These are phyloP conservation scores for Battus philenor DNA, from an alignment of 1,140 invertebrate genomes.

Conservation along the genomic window DNA sequence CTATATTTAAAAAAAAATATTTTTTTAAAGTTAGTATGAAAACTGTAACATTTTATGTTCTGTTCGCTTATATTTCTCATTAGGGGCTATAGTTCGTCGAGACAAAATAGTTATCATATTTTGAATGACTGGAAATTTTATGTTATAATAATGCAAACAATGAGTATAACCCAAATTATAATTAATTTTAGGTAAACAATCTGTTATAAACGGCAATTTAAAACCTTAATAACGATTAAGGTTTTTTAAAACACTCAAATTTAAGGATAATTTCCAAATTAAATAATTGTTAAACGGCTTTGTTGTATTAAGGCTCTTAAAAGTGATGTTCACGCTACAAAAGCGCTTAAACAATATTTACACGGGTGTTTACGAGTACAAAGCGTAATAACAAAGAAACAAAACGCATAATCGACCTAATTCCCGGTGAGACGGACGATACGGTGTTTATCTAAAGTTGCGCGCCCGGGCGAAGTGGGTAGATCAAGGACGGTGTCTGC, in stretches of 20 bases:
- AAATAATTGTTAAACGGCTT: background rate
- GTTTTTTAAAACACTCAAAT: too few species aligned
- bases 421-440: constrained; percentile 59
- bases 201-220: background rate
- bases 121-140: too few species aligned
- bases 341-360: constrained; percentile 5
- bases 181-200: too few species aligned
- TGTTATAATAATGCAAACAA: too few species aligned
- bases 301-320: background rate
- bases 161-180: too few species aligned
- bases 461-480: constrained; percentile 52
- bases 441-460: constrained; percentile 69
- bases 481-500: constrained; percentile 75
- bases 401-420: constrained; percentile 66
- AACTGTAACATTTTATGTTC: too few species aligned
- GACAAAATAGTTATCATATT: too few species aligned
- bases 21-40: too few species aligned
- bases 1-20: too few species aligned
- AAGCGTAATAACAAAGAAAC: constrained; percentile 12
- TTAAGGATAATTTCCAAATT: background rate
- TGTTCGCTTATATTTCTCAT: too few species aligned
- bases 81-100: too few species aligned
- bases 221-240: background rate
- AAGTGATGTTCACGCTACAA: background rate
- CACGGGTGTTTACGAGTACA: background rate